Conservation (phyloP, 2,888 invertebrate genomes). For the Druceiella hillmani region DNA sequence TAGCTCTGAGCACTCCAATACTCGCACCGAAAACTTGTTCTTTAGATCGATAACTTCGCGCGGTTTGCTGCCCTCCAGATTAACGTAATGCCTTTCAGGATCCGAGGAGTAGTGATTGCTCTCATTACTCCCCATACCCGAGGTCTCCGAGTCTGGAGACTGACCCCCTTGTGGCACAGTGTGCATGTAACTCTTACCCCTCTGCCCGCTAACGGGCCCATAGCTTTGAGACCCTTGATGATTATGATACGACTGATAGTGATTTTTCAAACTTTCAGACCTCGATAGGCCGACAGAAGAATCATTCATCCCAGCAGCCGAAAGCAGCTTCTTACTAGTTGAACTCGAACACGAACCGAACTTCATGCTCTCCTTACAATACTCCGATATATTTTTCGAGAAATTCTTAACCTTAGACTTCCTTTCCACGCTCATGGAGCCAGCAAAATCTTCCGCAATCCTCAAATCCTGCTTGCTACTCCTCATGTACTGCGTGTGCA, state of each 20-base stretch:
- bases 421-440: too few relatives aligned
- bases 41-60: conserved; percentile 36
- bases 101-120: conserved; percentile 42
- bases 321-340: conserved; percentile 43
- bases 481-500: neutral
- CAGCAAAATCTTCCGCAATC: conserved; percentile 10
- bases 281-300: conserved; percentile 34
- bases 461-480: conserved; percentile 6
- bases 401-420: conserved; percentile 41
- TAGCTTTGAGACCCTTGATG: neutral
- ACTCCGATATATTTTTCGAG: conserved; percentile 38
- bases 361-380: conserved; percentile 46
- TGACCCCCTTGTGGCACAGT: too few relatives aligned
- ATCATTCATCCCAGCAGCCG: conserved; percentile 35
- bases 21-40: conserved; percentile 55
- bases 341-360: conserved; percentile 48
- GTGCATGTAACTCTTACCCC: too few relatives aligned
- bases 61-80: conserved; percentile 3
- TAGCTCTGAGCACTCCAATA: conserved; percentile 82
- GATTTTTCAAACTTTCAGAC: conserved; percentile 46
- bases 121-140: conserved; percentile 3
- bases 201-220: neutral
- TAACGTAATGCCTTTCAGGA: conserved; percentile 44
- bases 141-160: conserved; percentile 10
- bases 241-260: conserved; percentile 34